phyloP scores from a whole-genome alignment of 2,888 invertebrate species.

The Uropetala carovei region DNA sequence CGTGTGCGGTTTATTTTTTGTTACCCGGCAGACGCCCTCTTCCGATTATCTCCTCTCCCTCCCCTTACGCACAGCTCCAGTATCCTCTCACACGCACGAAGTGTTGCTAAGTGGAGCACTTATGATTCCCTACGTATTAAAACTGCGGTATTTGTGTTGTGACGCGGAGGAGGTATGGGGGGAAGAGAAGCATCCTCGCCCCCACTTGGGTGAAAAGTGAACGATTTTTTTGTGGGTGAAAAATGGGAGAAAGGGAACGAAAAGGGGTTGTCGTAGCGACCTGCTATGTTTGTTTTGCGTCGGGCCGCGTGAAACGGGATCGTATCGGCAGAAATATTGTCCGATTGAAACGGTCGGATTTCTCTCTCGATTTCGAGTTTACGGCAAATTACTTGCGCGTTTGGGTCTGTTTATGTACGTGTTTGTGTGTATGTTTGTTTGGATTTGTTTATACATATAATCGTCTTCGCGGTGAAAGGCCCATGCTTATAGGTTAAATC shows the following conservation, averaged over 20 bases:
- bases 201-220: too few species aligned
- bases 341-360: not conserved
- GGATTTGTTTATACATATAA: not conserved
- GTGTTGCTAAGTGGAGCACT: constrained; percentile 47
- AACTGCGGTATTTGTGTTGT: constrained; percentile 21
- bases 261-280: not conserved
- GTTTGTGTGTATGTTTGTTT: not conserved
- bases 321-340: not conserved
- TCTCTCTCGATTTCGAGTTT: not conserved
- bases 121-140: constrained; percentile 20
- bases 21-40: not conserved
- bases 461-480: too few species aligned
- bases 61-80: not conserved
- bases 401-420: not conserved
- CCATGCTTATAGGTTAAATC: too few species aligned
- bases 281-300: not conserved
- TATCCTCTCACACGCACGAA: not conserved
- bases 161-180: not conserved
- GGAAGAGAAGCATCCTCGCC: not conserved
- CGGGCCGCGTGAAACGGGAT: too few species aligned
- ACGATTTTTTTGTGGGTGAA: not conserved
- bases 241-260: not conserved
- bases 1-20: not conserved
- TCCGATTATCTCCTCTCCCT: not conserved
- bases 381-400: not conserved